Evolutionary conservation across 2,797 vertebrate genomes (phyloP).

Genomic region (Notolepis coatsorum): DNA sequence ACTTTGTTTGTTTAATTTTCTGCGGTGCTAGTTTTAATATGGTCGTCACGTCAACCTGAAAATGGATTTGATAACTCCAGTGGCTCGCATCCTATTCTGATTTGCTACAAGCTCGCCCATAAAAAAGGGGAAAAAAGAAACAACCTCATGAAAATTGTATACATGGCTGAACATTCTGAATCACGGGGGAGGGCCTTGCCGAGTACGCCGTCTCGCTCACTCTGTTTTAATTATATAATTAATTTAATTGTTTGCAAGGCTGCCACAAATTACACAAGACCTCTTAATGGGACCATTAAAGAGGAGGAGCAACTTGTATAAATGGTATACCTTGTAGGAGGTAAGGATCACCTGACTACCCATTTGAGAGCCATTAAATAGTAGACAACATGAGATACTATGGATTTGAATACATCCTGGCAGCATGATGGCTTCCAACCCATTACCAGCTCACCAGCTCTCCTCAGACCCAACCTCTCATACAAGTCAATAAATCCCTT

Average conservation of each 20-base stretch:
- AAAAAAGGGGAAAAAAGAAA: constrained; percentile 49
- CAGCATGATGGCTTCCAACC: background rate
- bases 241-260: constrained; percentile 57
- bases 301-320: constrained; percentile 22
- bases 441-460: background rate
- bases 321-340: constrained; percentile 26
- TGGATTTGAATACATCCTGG: constrained; percentile 5
- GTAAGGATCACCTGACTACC: constrained; percentile 21
- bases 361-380: constrained; percentile 26
- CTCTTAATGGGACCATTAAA: constrained; percentile 30
- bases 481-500: constrained; percentile 4
- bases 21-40: constrained; percentile 66
- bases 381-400: background rate
- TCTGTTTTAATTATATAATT: no score
- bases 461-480: background rate
- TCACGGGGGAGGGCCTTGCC: constrained; percentile 16
- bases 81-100: constrained; percentile 42
- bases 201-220: constrained; percentile 30
- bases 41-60: constrained; percentile 48
- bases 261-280: constrained; percentile 55
- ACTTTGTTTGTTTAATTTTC: constrained; percentile 73
- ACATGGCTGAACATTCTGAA: constrained; percentile 49
- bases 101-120: constrained; percentile 39
- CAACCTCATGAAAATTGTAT: constrained; percentile 56
- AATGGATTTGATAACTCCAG: constrained; percentile 40